Evolutionary conservation across 35 echinoderm and acorn worm species (phyloP).

Genomic region (Apostichopus parvimensis): DNA sequence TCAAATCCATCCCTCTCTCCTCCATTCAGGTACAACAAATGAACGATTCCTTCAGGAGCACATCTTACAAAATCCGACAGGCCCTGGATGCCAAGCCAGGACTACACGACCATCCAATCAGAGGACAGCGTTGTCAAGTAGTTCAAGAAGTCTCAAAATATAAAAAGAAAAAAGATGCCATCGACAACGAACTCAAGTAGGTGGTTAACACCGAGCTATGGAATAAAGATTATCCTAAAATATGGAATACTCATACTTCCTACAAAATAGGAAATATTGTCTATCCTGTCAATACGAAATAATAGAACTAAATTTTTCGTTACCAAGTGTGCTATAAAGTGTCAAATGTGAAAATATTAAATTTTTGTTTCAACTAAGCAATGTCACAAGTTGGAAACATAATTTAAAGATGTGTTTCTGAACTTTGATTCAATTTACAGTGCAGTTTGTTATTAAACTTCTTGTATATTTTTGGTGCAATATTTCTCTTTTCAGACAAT

Average conservation of each 20-base stretch:
- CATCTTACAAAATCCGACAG: constrained; percentile 66
- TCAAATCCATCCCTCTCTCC: too few species aligned
- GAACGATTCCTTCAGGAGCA: constrained; percentile 76
- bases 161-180: constrained; percentile 57
- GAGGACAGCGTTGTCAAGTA: constrained; percentile 62
- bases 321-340: too few species aligned
- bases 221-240: not conserved
- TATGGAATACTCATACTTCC: not conserved
- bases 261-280: not conserved
- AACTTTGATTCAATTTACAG: too few species aligned
- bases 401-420: too few species aligned
- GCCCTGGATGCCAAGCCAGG: constrained; percentile 74
- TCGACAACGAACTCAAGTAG: constrained; percentile 81
- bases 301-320: too few species aligned
- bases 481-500: constrained; percentile 52
- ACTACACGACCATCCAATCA: constrained; percentile 79
- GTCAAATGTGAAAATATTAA: too few species aligned
- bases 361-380: too few species aligned
- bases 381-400: too few species aligned
- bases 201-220: not conserved
- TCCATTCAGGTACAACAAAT: constrained; percentile 75
- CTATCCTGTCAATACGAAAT: too few species aligned
- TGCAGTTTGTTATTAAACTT: too few species aligned
- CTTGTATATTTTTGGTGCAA: too few species aligned
- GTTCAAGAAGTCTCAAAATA: constrained; percentile 75